Evolutionary conservation across 1,140 invertebrate species (phyloP), one percentile per base, ranked within the genome.

Genomic region (Trinorchestia longiramus): DNA sequence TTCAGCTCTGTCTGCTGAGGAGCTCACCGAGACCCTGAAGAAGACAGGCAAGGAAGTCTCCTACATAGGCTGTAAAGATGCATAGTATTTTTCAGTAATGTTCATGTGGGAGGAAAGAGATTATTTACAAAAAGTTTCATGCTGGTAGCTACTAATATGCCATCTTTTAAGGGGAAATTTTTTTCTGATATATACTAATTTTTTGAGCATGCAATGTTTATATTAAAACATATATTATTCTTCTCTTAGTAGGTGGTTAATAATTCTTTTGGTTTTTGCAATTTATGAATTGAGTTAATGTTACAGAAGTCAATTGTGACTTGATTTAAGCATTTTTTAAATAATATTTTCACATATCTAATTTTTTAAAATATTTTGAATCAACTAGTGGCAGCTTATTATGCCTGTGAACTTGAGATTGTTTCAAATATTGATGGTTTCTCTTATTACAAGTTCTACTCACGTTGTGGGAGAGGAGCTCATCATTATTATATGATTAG

Each of bases 31-130:
- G 91, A 97, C 97, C 17, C 91, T 97, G 45, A 97, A 97, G 96
- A 97, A 97, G 96, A 97, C 97, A 95, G 97, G 97, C 45, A 97
- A 97, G 96, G 96, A 97, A n/a, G 96, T 97, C 36, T 97, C 96
- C 41, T 95, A 96, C 77, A 53, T 96, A 47, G 95, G 96, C 41
- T 96, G 77, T 77, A 96, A 96, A 47, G 95, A 92, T 95, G 96
- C 96, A 42, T 96, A 95, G 90, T n/a, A 40, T n/a, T n/a, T 40
- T 43, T 87, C 15, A 77, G 15, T 28, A 19, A 36, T 77, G 11
- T 36, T 77, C 41, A 43, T 43, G n/a, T 43, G 41, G 19, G 28
- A 53, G 6, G 8, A 36, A 77, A 1, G 36, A 28, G 28, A 3
- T 77, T 3, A 77, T 36, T 19, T 53, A 53, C 8, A 53, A 53